Conservation (phyloP, 1,140 invertebrate genomes). For the Helicoverpa zea region DNA sequence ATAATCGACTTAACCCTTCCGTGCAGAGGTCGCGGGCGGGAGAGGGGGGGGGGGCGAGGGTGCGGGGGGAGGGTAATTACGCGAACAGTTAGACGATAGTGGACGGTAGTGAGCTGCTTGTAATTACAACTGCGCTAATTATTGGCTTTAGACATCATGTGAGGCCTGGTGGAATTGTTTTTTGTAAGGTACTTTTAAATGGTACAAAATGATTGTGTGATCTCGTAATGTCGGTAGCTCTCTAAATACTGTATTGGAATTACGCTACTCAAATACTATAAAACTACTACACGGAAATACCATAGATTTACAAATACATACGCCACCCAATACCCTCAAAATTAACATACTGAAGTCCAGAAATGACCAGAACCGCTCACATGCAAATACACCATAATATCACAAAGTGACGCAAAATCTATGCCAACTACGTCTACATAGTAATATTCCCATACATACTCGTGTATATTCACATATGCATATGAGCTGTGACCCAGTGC, state of each 20-base stretch:
- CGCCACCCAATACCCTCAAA: no score
- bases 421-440: background rate
- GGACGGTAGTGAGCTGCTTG: conserved; percentile 9
- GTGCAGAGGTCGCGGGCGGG: conserved; percentile 8
- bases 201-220: no score
- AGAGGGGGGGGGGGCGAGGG: background rate
- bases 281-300: no score
- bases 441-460: background rate
- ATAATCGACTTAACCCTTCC: conserved; percentile 41
- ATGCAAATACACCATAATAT: no score
- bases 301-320: no score
- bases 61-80: conserved; percentile 29
- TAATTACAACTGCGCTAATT: conserved; percentile 42
- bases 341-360: no score
- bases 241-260: no score
- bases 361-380: no score
- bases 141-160: conserved; percentile 21
- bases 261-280: no score
- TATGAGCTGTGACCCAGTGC: conserved; percentile 21
- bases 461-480: conserved; percentile 21
- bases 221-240: no score
- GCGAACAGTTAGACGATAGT: conserved; percentile 18
- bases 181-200: background rate
- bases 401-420: no score
- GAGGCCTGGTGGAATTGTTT: no score